Evolutionary conservation across 2,888 invertebrate species (phyloP).

Genomic region (Callyntrura guangdongensis): DNA sequence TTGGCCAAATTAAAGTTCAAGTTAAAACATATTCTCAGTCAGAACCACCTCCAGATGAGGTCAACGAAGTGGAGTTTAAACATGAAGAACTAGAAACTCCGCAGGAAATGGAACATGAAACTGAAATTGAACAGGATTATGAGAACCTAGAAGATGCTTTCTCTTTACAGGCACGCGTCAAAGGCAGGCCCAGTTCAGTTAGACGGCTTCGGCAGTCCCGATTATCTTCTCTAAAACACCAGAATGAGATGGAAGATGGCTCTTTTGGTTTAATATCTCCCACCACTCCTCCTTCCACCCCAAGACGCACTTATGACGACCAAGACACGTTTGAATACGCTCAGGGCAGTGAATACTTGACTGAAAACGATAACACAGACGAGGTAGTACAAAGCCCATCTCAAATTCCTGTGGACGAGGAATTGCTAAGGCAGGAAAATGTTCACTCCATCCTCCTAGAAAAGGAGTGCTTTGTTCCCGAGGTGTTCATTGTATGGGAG

Average conservation of each 20-base stretch:
- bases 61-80: neutral
- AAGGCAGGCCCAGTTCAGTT: neutral
- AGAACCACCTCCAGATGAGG: neutral
- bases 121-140: neutral
- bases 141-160: neutral
- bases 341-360: no score
- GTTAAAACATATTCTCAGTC: constrained; percentile 9
- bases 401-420: neutral
- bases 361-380: neutral
- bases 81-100: neutral
- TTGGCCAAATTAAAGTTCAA: neutral
- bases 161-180: no score
- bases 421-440: neutral
- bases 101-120: neutral
- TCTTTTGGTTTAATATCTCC: neutral
- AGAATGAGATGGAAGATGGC: neutral
- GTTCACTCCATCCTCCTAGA: constrained; percentile 71
- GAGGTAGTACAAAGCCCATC: neutral
- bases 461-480: constrained; percentile 76
- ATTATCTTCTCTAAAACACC: neutral
- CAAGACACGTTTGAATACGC: no score
- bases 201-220: neutral
- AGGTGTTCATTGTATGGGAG: constrained; percentile 81
- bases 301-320: neutral
- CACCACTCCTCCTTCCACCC: neutral